These are phyloP conservation scores for Pseudopipra pipra DNA, from an alignment of 2,113 vertebrate genomes.

Conservation along the genomic window DNA sequence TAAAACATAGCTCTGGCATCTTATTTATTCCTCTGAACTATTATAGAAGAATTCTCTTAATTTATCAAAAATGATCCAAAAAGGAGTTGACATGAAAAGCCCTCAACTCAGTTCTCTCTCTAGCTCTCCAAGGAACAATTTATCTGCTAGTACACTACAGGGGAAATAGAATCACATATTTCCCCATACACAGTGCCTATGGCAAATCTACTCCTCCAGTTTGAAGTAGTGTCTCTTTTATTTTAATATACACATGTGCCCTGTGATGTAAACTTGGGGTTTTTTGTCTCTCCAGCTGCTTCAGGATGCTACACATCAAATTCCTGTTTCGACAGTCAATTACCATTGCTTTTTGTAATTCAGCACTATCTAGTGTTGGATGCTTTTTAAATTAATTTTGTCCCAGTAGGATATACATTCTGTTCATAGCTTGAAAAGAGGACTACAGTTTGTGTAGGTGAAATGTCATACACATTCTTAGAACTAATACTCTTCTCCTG, in stretches of 20 bases:
- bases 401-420: background rate
- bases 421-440: background rate
- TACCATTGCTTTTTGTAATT: background rate
- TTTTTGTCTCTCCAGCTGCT: background rate
- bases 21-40: slow-evolving; percentile 9
- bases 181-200: background rate
- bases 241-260: background rate
- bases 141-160: background rate
- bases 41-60: background rate
- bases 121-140: background rate
- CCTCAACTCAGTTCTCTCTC: background rate
- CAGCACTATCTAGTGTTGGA: background rate
- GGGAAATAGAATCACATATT: background rate
- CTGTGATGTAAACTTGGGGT: background rate
- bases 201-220: background rate
- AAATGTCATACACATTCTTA: background rate
- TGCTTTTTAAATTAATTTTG: background rate
- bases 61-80: slow-evolving; percentile 19
- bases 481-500: background rate
- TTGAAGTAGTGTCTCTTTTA: background rate
- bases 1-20: background rate
- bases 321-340: background rate
- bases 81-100: slow-evolving; percentile 13
- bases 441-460: background rate
- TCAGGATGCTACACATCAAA: background rate